These are phyloP conservation scores for Mycetomoellerius zeteki DNA, from an alignment of 1,140 invertebrate species.

Conservation along the genomic window DNA sequence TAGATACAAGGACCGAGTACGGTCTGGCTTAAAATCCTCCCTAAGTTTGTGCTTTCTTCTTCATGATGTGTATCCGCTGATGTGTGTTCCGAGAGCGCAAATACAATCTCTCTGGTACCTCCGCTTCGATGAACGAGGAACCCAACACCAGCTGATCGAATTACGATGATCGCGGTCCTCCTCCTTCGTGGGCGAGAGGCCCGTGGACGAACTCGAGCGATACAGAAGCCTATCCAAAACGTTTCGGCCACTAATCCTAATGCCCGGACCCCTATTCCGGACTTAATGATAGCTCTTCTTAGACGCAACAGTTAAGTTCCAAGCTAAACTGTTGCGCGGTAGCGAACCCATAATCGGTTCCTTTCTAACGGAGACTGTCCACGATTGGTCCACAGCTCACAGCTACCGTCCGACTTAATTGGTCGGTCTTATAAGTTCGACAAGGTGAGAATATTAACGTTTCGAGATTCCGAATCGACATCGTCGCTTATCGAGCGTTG, in stretches of 20 bases:
- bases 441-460: conserved; percentile 53
- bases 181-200: conserved; percentile 1
- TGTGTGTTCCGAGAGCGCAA: neutral
- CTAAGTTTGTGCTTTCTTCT: neutral
- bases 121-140: conserved; percentile 4
- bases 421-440: conserved; percentile 41
- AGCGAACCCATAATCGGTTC: conserved; percentile 69
- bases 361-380: conserved; percentile 74
- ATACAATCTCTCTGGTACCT: neutral
- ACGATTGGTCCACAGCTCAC: conserved; percentile 59
- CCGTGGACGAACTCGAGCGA: conserved; percentile 61
- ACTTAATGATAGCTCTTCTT: conserved; percentile 79
- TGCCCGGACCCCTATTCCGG: conserved; percentile 74
- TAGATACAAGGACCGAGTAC: too few relatives aligned
- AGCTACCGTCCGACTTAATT: conserved; percentile 72
- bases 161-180: conserved; percentile 63
- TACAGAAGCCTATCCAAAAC: conserved; percentile 76
- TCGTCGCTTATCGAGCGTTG: neutral
- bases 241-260: conserved; percentile 78
- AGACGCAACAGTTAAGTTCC: conserved; percentile 73
- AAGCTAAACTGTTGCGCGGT: conserved; percentile 73
- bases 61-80: neutral
- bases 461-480: conserved; percentile 20
- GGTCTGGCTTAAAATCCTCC: neutral
- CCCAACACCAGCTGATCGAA: conserved; percentile 65